Evolutionary conservation across 2,113 vertebrate genomes (phyloP).

Genomic region (Cebus imitator): DNA sequence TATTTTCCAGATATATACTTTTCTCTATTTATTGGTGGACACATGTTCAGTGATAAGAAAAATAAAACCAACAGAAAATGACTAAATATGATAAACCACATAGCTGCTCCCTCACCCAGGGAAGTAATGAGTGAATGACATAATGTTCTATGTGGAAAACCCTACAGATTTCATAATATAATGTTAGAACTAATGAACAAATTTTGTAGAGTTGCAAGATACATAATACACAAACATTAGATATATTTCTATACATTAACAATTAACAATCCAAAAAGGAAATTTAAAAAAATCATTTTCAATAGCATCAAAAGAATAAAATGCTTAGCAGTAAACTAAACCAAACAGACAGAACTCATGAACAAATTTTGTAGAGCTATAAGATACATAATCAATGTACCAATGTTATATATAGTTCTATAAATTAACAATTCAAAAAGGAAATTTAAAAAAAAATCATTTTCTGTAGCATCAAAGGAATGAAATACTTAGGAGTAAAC

Average conservation of each 20-base stretch:
- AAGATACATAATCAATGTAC: too few species aligned
- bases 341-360: too few species aligned
- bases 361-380: too few species aligned
- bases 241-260: neutral
- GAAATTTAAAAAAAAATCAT: too few species aligned
- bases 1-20: neutral
- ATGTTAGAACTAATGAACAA: neutral
- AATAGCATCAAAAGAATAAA: neutral
- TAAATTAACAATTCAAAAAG: too few species aligned
- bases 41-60: neutral
- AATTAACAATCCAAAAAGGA: neutral
- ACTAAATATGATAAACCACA: fast-evolving
- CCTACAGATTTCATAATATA: neutral
- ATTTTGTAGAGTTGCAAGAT: neutral
- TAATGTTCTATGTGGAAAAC: neutral
- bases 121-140: neutral
- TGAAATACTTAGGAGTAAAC: neutral
- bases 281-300: neutral
- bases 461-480: too few species aligned
- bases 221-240: neutral
- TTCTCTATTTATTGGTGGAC: neutral
- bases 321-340: neutral
- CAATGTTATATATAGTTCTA: too few species aligned
- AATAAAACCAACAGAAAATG: neutral
- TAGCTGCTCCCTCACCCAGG: too few species aligned